phyloP scores from a whole-genome alignment of 2,888 invertebrate species.

The Disparrhopalites patrizii region DNA sequence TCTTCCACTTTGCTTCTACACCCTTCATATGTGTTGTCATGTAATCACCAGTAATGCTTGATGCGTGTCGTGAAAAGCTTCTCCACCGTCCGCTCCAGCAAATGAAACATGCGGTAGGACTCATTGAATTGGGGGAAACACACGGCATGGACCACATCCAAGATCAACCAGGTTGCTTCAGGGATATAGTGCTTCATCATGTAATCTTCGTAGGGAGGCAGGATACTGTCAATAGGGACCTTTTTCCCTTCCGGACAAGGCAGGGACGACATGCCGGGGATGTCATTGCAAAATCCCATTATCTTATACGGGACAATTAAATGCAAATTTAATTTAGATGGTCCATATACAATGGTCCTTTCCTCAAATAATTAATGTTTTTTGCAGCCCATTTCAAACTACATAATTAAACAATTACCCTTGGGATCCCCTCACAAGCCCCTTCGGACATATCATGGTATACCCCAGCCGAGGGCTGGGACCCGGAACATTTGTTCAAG shows the following conservation, averaged over 20 bases:
- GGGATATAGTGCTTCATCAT: slow-evolving; percentile 37
- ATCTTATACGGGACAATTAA: not conserved
- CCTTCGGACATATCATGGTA: not conserved
- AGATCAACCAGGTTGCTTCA: slow-evolving; percentile 43
- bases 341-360: not conserved
- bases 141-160: slow-evolving; percentile 40
- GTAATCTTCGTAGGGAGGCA: slow-evolving; percentile 9
- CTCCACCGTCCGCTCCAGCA: slow-evolving; percentile 42
- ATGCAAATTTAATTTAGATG: not conserved
- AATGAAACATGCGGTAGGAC: slow-evolving; percentile 46
- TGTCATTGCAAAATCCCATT: not conserved
- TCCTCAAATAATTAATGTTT: no score
- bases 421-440: not conserved
- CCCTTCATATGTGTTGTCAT: no score
- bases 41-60: slow-evolving; percentile 47
- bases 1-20: no score
- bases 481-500: slow-evolving; percentile 30
- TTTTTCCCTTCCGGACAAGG: no score
- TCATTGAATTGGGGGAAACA: slow-evolving; percentile 45
- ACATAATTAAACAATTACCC: no score
- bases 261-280: no score
- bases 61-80: slow-evolving; percentile 42
- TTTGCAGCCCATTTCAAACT: no score
- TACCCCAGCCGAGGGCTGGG: not conserved
- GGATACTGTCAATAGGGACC: slow-evolving; percentile 2